A percentile compares a stretch with the other conserved stretches of the same genome.
Evolutionary conservation across 2,888 invertebrate species (phyloP).

Genomic region (Cephus pygmeus): DNA sequence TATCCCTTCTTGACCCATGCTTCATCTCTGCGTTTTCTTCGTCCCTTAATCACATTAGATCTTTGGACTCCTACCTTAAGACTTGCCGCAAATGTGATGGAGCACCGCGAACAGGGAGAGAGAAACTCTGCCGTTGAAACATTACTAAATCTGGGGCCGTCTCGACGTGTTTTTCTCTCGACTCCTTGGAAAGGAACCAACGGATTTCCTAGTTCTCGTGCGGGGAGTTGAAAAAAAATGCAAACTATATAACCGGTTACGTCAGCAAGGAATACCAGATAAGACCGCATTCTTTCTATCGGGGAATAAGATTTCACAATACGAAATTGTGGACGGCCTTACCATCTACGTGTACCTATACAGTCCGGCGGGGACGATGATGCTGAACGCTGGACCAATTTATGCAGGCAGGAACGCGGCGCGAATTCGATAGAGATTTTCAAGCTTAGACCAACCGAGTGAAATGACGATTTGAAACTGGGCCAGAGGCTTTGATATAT

Average conservation of each 20-base stretch:
- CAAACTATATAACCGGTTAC: background rate
- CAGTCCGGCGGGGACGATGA: background rate
- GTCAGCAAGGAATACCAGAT: background rate
- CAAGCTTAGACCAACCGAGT: background rate
- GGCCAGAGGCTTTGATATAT: background rate
- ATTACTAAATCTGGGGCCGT: background rate
- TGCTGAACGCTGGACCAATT: background rate
- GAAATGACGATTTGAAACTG: background rate
- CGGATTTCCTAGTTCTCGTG: constrained; percentile 2
- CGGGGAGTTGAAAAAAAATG: background rate
- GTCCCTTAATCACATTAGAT: background rate
- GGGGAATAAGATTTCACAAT: background rate
- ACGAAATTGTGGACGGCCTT: background rate
- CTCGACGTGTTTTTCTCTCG: constrained; percentile 7
- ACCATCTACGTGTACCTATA: background rate
- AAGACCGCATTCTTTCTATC: background rate
- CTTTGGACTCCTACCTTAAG: background rate
- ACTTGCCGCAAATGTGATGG: background rate
- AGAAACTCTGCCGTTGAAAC: background rate
- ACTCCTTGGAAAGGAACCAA: constrained; percentile 3
- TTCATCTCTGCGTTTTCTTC: background rate
- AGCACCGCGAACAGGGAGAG: background rate
- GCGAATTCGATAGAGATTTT: background rate
- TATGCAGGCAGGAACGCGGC: background rate
- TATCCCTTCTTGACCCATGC: background rate